phyloP scores from a whole-genome alignment of 2,888 invertebrate genomes.

The Ophion ellenae region DNA sequence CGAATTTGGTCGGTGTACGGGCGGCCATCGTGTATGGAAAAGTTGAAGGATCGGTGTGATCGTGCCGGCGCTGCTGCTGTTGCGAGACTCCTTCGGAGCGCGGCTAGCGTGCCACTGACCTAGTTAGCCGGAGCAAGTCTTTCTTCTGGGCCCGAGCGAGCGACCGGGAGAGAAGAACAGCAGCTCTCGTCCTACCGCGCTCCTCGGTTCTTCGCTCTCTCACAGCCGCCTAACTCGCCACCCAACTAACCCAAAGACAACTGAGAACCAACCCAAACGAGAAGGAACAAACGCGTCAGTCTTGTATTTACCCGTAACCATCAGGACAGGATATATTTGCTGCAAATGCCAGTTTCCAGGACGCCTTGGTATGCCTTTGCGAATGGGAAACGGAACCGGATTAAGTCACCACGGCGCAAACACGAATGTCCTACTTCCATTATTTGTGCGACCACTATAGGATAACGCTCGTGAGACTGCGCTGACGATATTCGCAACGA shows the following conservation, averaged over 20 bases:
- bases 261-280: constrained; percentile 37
- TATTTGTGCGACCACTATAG: background rate
- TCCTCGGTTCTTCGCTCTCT: background rate
- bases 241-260: background rate
- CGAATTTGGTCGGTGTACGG: constrained; percentile 76
- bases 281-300: constrained; percentile 31
- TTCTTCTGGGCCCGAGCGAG: constrained; percentile 74
- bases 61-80: constrained; percentile 41
- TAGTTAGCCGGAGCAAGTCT: constrained; percentile 82
- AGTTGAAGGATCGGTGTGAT: constrained; percentile 42
- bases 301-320: constrained; percentile 23
- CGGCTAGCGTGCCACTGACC: constrained; percentile 82
- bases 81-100: constrained; percentile 63
- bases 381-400: constrained; percentile 27
- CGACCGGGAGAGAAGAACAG: constrained; percentile 49
- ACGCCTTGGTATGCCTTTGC: background rate
- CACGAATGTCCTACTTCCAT: constrained; percentile 18
- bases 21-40: constrained; percentile 73
- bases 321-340: background rate
- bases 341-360: constrained; percentile 37
- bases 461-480: no score
- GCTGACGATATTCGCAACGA: no score
- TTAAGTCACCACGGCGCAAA: constrained; percentile 9
- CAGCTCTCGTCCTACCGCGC: constrained; percentile 9
- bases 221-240: background rate